A percentile compares a stretch with the other conserved stretches of the same genome.
phyloP scores from a whole-genome alignment of 2,888 invertebrate species.

The Vandiemenella viatica region DNA sequence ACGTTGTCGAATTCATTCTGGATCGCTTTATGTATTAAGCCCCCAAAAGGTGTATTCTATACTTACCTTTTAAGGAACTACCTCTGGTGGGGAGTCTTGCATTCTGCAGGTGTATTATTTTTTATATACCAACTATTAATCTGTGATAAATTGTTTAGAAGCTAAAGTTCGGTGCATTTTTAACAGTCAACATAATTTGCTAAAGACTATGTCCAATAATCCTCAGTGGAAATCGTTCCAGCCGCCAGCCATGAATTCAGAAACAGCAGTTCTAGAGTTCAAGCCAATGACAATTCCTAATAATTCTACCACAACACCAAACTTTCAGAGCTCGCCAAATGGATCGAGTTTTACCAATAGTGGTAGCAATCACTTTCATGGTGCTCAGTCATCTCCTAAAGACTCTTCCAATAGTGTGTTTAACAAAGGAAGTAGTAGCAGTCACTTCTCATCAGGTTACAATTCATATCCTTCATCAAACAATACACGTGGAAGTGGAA shows the following conservation, averaged over 20 bases:
- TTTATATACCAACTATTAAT: no score
- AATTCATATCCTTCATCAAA: conserved; percentile 14
- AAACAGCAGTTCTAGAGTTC: conserved; percentile 66
- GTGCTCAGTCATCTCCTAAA: conserved; percentile 10
- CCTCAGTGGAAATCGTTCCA: conserved; percentile 83
- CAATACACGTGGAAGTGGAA: conserved; percentile 22
- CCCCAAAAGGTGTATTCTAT: no score
- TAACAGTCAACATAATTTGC: conserved; percentile 21
- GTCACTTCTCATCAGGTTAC: conserved; percentile 15
- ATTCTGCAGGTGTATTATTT: no score
- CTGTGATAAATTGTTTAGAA: conserved; percentile 36
- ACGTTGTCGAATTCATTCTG: background rate
- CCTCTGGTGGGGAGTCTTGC: no score
- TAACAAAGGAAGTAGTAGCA: conserved; percentile 12
- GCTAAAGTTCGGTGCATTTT: conserved; percentile 12
- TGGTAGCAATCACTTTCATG: conserved; percentile 13
- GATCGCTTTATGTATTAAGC: no score
- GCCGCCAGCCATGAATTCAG: conserved; percentile 73
- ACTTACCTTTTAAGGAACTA: no score
- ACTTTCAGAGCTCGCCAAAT: conserved; percentile 13
- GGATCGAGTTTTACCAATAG: conserved; percentile 14
- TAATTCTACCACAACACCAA: conserved; percentile 14
- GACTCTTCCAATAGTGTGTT: conserved; percentile 14
- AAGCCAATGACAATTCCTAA: conserved; percentile 53
- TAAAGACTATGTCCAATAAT: conserved; percentile 55